These are phyloP conservation scores for Chydorus sphaericus DNA, from an alignment of 2,888 invertebrate species.

Conservation along the genomic window DNA sequence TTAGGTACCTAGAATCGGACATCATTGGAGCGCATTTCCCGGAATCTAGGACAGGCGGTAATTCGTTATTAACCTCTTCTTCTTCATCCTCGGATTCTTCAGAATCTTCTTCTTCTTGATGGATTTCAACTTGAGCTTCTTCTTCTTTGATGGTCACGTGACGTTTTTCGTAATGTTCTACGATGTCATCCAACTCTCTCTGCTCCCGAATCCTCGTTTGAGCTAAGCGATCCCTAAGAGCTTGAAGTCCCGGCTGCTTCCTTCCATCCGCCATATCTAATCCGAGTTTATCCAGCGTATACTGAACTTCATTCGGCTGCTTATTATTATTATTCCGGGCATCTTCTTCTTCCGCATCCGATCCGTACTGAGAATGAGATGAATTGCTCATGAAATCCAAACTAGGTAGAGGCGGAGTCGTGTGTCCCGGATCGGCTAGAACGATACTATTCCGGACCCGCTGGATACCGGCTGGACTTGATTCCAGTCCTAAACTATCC, in stretches of 20 bases:
- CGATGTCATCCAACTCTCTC: slow-evolving; percentile 9
- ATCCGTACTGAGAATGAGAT: neutral
- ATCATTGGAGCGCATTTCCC: slow-evolving; percentile 2
- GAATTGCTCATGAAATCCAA: neutral
- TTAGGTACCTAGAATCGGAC: neutral
- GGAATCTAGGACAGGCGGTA: neutral
- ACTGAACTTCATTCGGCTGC: neutral
- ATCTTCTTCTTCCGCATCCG: neutral
- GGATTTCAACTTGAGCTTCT: neutral
- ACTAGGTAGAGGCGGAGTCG: slow-evolving; percentile 2
- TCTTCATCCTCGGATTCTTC: neutral
- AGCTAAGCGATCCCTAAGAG: slow-evolving; percentile 6
- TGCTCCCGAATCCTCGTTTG: slow-evolving; percentile 8
- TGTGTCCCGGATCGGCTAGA: slow-evolving; percentile 4
- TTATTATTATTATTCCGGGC: neutral
- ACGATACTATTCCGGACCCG: slow-evolving; percentile 10
- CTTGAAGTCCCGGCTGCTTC: slow-evolving; percentile 4
- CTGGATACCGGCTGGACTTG: slow-evolving; percentile 12
- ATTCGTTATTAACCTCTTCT: slow-evolving; percentile 1
- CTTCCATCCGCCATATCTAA: neutral
- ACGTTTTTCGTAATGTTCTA: slow-evolving; percentile 11
- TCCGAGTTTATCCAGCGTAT: slow-evolving; percentile 4
- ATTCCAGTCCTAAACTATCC: slow-evolving; percentile 22
- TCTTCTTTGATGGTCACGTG: neutral
- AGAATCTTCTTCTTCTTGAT: too few species aligned